Percentiles rank a stretch among this genome's conserved stretches.
Conservation (phyloP, 2,797 vertebrate genomes). For the Rhabdophis nuchalis region DNA sequence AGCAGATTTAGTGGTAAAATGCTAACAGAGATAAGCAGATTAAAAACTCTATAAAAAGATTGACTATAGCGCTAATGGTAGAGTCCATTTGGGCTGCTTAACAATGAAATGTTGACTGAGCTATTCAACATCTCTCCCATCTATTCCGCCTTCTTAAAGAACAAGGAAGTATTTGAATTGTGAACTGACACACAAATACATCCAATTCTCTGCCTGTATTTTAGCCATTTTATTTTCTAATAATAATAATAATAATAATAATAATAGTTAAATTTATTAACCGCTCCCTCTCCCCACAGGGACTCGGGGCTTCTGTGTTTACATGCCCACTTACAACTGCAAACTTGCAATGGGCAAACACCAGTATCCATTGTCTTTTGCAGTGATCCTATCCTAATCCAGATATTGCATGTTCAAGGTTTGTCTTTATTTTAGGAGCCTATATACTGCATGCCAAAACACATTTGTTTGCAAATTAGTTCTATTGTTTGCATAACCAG, state of each 20-base stretch:
- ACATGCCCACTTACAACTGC: background rate
- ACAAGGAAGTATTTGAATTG: background rate
- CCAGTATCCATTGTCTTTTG: conserved; percentile 23
- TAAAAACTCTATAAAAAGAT: background rate
- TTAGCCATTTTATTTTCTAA: background rate
- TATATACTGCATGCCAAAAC: background rate
- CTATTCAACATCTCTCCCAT: background rate
- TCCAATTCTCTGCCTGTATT: background rate
- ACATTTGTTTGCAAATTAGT: background rate
- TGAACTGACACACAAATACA: background rate
- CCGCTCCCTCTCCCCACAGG: no score
- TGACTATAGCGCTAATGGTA: background rate
- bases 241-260: no score
- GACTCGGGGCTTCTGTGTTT: no score
- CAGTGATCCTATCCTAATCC: background rate
- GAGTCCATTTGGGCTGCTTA: background rate
- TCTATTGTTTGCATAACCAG: background rate
- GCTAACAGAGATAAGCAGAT: background rate
- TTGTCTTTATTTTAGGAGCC: background rate
- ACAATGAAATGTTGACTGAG: background rate
- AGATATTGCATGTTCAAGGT: background rate
- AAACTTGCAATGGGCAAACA: conserved; percentile 34
- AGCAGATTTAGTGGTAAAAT: background rate
- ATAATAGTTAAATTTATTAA: no score
- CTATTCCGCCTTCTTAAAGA: background rate